Percentiles rank a stretch among this genome's conserved stretches.
Conservation (phyloP, 2,113 vertebrate genomes). For the Xiphorhynchus elegans region DNA sequence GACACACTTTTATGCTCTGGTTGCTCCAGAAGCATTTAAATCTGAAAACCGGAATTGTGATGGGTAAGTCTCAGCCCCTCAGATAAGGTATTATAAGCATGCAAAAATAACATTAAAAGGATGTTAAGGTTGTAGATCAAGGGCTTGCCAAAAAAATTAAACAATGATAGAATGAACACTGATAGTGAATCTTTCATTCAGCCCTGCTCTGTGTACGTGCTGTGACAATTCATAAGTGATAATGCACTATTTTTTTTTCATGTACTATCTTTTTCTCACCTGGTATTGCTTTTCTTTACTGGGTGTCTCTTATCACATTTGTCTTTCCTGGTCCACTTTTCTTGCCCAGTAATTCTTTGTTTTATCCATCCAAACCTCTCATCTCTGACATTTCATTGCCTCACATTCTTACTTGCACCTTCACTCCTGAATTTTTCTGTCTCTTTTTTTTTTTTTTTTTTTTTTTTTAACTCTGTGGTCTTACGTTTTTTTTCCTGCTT, state of each 20-base stretch:
- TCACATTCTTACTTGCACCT: background rate
- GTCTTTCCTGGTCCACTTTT: background rate
- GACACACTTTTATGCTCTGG: conserved; percentile 1
- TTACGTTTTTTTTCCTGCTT: background rate
- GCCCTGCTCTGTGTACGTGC: background rate
- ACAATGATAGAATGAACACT: background rate
- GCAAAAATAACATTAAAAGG: background rate
- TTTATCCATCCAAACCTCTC: background rate
- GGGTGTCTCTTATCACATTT: background rate
- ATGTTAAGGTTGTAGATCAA: background rate
- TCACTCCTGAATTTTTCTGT: background rate
- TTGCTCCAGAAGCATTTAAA: background rate
- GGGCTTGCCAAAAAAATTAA: background rate
- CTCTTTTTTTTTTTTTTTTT: background rate
- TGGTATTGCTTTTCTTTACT: background rate
- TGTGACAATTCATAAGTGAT: background rate
- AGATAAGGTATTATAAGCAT: background rate
- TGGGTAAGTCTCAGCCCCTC: background rate
- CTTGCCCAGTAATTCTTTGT: background rate
- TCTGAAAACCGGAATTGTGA: background rate
- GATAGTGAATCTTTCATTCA: background rate
- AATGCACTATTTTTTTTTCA: background rate
- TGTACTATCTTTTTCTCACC: background rate
- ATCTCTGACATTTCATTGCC: background rate
- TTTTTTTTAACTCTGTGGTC: background rate